Conservation (phyloP, 2,797 vertebrate genomes). For the Spinus olivaceus region DNA sequence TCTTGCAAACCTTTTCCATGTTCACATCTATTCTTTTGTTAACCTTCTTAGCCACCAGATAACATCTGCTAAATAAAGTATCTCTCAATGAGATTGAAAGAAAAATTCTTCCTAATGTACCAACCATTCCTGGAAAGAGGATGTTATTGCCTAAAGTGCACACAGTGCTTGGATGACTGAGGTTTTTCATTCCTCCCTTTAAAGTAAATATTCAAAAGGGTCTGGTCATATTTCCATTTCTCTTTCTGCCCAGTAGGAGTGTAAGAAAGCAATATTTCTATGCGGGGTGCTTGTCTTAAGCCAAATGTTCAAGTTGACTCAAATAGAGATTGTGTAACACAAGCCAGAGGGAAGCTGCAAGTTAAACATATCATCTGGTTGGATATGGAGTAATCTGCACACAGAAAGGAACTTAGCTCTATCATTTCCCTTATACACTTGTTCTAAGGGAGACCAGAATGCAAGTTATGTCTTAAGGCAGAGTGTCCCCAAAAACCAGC, state of each 20-base stretch:
- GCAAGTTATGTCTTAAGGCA: not conserved
- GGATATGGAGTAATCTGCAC: not conserved
- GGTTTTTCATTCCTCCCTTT: not conserved
- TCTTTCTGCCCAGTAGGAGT: conserved; percentile 9
- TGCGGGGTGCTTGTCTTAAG: not conserved
- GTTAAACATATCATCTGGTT: not conserved
- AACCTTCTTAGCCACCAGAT: not conserved
- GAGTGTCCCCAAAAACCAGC: not conserved
- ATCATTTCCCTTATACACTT: not conserved
- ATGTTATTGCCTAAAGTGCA: not conserved
- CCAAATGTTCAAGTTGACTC: not conserved
- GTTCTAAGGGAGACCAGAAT: not conserved
- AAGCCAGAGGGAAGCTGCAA: not conserved
- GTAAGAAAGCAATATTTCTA: conserved; percentile 30
- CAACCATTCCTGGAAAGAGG: conserved; percentile 1
- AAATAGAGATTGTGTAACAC: not conserved
- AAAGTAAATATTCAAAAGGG: conserved; percentile 27
- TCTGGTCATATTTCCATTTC: conserved; percentile 14
- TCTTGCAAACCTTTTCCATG: not conserved
- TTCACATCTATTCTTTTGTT: not conserved
- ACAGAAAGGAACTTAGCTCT: not conserved
- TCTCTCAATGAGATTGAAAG: not conserved
- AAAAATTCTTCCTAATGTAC: not conserved
- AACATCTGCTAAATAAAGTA: not conserved
- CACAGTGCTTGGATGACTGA: not conserved